These are phyloP conservation scores for Beaufortia kweichowensis DNA, from an alignment of 2,113 vertebrate species.

Conservation along the genomic window DNA sequence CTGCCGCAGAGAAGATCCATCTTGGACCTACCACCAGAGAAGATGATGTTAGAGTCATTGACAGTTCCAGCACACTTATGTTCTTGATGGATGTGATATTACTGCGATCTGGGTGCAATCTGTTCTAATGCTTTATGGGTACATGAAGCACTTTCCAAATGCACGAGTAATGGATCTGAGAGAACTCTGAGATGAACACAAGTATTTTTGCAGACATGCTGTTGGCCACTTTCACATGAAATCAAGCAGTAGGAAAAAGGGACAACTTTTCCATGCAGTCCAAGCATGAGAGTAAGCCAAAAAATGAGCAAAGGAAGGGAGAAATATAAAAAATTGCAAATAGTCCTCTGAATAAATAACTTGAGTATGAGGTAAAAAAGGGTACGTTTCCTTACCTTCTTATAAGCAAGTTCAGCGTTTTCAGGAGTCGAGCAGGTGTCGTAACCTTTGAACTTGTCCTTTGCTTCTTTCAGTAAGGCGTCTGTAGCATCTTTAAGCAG, in stretches of 20 bases:
- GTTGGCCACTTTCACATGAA: not conserved
- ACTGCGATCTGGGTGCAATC: not conserved
- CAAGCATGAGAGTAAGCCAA: not conserved
- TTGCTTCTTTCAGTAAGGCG: slow-evolving; percentile 91
- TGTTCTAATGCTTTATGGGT: not conserved
- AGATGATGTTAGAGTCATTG: not conserved
- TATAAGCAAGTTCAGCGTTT: slow-evolving; percentile 86
- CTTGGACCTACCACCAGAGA: slow-evolving; percentile 79
- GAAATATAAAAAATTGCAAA: not conserved
- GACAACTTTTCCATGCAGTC: slow-evolving; percentile 4
- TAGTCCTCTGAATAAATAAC: too few species aligned
- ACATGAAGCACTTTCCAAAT: not conserved
- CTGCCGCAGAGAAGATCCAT: slow-evolving; percentile 84
- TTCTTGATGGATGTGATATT: not conserved
- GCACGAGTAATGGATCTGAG: not conserved
- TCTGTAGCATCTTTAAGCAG: slow-evolving; percentile 84
- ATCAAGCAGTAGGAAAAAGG: not conserved
- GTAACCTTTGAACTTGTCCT: slow-evolving; percentile 94
- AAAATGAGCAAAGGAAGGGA: slow-evolving; percentile 12
- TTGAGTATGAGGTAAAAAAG: not conserved
- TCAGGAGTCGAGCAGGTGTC: slow-evolving; percentile 85
- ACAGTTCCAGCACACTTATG: not conserved
- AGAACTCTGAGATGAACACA: slow-evolving; percentile 7
- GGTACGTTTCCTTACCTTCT: slow-evolving; percentile 80
- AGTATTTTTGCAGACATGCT: not conserved